Evolutionary conservation across 2,888 invertebrate species (phyloP).

Genomic region (Rhogogaster chlorosoma): DNA sequence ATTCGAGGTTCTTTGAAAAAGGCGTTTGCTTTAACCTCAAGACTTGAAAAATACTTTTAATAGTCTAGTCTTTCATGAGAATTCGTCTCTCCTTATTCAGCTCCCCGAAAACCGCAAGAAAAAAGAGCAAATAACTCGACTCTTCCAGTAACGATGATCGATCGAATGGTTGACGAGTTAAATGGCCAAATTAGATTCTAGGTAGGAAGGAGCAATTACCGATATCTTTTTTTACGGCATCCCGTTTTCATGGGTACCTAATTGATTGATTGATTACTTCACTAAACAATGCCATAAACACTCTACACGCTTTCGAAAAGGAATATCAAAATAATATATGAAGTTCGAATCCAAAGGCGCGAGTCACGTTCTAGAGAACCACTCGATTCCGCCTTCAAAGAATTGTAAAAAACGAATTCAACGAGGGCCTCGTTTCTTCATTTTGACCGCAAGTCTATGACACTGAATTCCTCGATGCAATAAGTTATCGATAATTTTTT

Average conservation of each 20-base stretch:
- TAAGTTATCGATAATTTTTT: background rate
- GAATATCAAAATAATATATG: background rate
- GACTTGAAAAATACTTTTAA: background rate
- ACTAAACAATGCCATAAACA: background rate
- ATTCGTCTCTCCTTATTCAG: background rate
- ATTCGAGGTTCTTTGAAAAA: background rate
- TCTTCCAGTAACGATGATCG: conserved; percentile 11
- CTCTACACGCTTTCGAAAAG: background rate
- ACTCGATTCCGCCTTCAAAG: background rate
- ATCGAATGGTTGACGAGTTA: conserved; percentile 14
- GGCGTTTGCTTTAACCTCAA: background rate
- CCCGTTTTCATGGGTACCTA: background rate
- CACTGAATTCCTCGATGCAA: background rate
- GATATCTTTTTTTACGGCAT: background rate
- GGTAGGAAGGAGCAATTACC: background rate
- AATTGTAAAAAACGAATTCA: background rate
- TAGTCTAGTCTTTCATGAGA: background rate
- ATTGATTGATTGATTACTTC: conserved; percentile 22
- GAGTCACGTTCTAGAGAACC: background rate
- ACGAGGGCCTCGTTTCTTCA: background rate
- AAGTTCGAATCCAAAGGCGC: background rate
- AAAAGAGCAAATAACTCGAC: background rate
- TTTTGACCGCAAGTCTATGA: background rate
- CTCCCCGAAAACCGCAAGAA: background rate
- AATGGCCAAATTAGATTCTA: conserved; percentile 13